These are phyloP conservation scores for Glaucomys volans DNA, from an alignment of 2,113 vertebrate genomes.

Conservation along the genomic window DNA sequence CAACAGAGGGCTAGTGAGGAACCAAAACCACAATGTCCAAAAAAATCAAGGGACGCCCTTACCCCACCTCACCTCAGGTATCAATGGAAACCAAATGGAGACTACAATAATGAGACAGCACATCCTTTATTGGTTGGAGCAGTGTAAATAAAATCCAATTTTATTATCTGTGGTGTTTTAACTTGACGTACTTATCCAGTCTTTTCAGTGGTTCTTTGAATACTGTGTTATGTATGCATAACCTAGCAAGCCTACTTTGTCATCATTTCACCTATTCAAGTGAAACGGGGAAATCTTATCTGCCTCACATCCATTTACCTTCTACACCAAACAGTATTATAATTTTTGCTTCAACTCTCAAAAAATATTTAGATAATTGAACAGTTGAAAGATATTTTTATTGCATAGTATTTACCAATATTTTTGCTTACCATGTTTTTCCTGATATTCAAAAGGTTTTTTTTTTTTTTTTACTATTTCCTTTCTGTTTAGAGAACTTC, in stretches of 20 bases:
- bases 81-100: background rate
- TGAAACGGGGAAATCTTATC: background rate
- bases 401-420: background rate
- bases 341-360: background rate
- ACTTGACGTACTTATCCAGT: background rate
- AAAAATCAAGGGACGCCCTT: background rate
- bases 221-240: background rate
- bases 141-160: background rate
- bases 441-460: background rate
- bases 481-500: background rate
- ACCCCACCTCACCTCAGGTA: background rate
- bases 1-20: background rate
- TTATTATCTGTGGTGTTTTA: background rate
- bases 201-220: background rate
- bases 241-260: background rate
- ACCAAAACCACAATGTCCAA: background rate
- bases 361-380: constrained; percentile 11
- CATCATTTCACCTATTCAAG: background rate
- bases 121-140: background rate
- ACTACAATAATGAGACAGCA: background rate
- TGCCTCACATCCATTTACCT: background rate
- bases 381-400: background rate
- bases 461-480: background rate
- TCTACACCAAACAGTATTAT: background rate
- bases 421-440: background rate